These are phyloP conservation scores for Lypha dubia DNA, from an alignment of 2,888 invertebrate species.

Conservation along the genomic window DNA sequence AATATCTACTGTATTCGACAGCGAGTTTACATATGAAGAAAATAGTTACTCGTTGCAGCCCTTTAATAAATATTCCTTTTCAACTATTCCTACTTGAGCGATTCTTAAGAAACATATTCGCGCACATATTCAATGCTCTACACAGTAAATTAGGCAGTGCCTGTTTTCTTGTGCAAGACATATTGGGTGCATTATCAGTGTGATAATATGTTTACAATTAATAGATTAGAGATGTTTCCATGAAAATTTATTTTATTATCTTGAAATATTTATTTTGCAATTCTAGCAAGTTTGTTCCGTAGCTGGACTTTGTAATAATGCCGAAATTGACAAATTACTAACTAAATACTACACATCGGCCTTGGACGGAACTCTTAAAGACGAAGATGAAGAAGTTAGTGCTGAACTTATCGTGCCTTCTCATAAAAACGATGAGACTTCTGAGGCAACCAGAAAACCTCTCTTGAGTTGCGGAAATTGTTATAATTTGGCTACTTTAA, in stretches of 20 bases:
- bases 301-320: conserved; percentile 93
- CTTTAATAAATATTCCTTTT: too few species aligned
- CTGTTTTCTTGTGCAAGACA: too few species aligned
- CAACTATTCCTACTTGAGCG: too few species aligned
- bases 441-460: conserved; percentile 71
- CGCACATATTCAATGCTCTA: too few species aligned
- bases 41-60: too few species aligned
- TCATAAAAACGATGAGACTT: background rate
- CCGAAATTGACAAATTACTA: conserved; percentile 87
- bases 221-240: background rate
- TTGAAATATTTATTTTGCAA: conserved; percentile 8
- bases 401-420: conserved; percentile 51
- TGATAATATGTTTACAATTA: background rate
- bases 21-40: too few species aligned
- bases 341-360: conserved; percentile 78
- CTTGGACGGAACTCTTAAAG: conserved; percentile 75
- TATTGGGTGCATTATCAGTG: background rate
- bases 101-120: too few species aligned
- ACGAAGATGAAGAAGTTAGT: conserved; percentile 65
- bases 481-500: conserved; percentile 78
- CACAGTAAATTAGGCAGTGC: too few species aligned
- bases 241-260: background rate
- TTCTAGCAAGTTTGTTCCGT: conserved; percentile 90
- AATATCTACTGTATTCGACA: too few species aligned
- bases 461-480: conserved; percentile 80